Evolutionary conservation across 2,113 vertebrate species (phyloP).

Genomic region (Lycaon pictus): DNA sequence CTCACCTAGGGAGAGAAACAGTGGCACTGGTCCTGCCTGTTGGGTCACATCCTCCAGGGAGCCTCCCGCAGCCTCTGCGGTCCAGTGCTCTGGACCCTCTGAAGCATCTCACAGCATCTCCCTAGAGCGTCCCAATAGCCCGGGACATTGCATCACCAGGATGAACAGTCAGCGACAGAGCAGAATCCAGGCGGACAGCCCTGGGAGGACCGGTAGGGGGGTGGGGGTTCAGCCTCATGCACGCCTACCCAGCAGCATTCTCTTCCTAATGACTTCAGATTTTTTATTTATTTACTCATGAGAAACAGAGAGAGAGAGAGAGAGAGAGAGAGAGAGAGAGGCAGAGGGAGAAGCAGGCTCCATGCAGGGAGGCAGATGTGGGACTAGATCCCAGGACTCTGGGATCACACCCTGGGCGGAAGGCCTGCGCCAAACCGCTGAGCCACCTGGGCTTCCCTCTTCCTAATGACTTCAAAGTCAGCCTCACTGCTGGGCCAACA

Average conservation of each 20-base stretch:
- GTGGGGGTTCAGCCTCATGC: rapidly evolving
- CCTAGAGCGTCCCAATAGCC: not conserved
- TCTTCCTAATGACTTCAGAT: not conserved
- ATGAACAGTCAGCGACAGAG: too few species aligned
- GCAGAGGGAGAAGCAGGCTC: too few species aligned
- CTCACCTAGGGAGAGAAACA: slow-evolving; percentile 62
- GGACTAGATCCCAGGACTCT: too few species aligned
- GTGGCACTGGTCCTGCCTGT: not conserved
- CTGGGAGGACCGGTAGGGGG: not conserved
- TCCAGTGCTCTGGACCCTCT: not conserved
- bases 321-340: too few species aligned
- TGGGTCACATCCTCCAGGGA: not conserved
- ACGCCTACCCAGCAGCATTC: rapidly evolving
- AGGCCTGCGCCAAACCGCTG: too few species aligned
- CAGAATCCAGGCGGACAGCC: rapidly evolving
- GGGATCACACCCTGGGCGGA: too few species aligned
- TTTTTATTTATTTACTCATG: too few species aligned
- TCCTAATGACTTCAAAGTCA: rapidly evolving
- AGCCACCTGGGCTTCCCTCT: too few species aligned
- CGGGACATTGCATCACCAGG: not conserved
- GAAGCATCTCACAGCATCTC: too few species aligned
- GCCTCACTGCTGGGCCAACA: not conserved
- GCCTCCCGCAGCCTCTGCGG: not conserved
- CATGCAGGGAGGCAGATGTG: too few species aligned
- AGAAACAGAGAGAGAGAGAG: too few species aligned